Conservation (phyloP, 2,113 vertebrate species). For the Mirounga angustirostris region DNA sequence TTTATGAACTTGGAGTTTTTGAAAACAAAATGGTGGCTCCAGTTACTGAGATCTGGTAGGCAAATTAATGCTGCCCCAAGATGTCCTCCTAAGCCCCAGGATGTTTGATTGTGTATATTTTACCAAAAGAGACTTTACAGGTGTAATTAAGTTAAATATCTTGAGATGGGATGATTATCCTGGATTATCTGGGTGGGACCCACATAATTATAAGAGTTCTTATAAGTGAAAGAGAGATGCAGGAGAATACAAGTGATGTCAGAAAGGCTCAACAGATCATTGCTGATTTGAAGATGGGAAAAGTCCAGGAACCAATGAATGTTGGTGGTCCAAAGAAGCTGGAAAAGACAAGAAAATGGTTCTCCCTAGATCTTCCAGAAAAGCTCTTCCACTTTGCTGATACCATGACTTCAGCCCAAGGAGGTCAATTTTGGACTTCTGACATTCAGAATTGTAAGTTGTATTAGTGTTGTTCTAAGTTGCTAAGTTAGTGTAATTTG, state of each 20-base stretch:
- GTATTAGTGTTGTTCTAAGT: not conserved
- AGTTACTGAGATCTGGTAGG: not conserved
- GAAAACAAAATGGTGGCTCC: not conserved
- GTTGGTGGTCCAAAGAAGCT: not conserved
- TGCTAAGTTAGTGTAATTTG: not conserved
- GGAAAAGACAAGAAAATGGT: not conserved
- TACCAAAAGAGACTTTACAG: not conserved
- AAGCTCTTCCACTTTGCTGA: rapidly evolving
- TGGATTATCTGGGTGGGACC: not conserved
- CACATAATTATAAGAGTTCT: not conserved
- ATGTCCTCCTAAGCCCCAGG: not conserved
- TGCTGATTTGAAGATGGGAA: not conserved
- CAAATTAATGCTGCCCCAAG: not conserved
- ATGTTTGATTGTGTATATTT: not conserved
- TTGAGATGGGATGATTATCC: not conserved
- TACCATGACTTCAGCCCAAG: not conserved
- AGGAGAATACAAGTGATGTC: not conserved
- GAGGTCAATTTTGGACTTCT: not conserved
- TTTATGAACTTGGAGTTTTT: not conserved
- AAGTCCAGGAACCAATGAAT: not conserved
- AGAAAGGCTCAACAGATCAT: not conserved
- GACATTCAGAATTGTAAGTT: not conserved
- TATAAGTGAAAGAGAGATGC: not conserved
- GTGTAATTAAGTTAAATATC: not conserved
- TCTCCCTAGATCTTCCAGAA: not conserved